Conservation (phyloP, 2,113 vertebrate genomes). For the Stegostoma tigrinum region DNA sequence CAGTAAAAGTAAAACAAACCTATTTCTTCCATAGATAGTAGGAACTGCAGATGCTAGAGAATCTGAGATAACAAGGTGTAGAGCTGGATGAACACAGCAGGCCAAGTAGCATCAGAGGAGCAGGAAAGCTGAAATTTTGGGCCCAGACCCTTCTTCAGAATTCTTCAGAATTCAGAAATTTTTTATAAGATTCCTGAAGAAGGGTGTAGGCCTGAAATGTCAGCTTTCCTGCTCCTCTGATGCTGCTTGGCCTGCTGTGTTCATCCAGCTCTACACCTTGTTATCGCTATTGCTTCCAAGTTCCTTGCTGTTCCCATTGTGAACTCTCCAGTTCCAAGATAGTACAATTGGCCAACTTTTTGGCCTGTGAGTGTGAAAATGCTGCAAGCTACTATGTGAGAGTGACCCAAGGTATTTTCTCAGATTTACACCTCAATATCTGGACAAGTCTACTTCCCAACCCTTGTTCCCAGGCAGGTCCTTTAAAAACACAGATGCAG, state of each 20-base stretch:
- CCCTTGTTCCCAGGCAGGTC: background rate
- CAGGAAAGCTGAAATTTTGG: too few species aligned
- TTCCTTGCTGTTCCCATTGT: background rate
- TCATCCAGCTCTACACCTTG: too few species aligned
- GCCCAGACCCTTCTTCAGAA: too few species aligned
- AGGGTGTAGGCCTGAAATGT: too few species aligned
- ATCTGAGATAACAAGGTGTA: too few species aligned
- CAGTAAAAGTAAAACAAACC: background rate
- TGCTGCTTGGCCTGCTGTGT: too few species aligned
- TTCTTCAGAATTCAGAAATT: too few species aligned
- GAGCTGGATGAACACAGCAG: too few species aligned
- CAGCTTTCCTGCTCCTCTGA: too few species aligned
- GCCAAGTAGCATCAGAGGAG: too few species aligned
- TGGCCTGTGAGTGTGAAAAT: background rate
- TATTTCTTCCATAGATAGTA: background rate
- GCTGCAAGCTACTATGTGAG: background rate
- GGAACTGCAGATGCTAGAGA: too few species aligned
- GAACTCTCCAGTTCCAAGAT: background rate
- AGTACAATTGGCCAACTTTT: background rate
- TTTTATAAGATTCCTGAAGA: too few species aligned
- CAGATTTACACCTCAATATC: background rate
- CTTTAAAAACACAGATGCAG: background rate
- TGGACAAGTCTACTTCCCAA: background rate
- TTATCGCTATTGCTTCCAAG: background rate
- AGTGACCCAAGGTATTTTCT: background rate